Evolutionary conservation across 2,113 vertebrate species (phyloP), one percentile per base, ranked within the genome.

Genomic region (Meleagris gallopavo): DNA sequence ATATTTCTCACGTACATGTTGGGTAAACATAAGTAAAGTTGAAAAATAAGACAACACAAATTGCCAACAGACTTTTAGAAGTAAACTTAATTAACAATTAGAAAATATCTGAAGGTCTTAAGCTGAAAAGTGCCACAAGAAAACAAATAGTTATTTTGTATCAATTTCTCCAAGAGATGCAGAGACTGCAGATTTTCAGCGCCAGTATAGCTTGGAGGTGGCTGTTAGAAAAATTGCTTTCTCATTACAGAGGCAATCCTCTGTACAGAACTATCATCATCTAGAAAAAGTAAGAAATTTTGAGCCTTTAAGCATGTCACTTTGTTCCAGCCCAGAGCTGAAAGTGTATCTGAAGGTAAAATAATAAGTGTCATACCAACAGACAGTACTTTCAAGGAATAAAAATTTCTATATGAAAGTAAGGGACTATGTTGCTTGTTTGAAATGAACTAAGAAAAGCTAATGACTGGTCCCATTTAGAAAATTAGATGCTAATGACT

Each of bases 391-490:
- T 52, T 46, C 25, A 54, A 45, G 32, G 11, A 77, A 34, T 60
- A 43, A 69, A 93, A 83, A 10, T 13, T 62, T 75, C 40, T 36
- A 3, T 12, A 16, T 9, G 48, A 83, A 89, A 86, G 13, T 34
- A 54, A 83, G 45, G 38, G 38, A 81, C 64, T 61, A n/a, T 67
- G 87, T 83, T 38, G 9, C 18, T 86, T 82, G 58, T 79, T 83
- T 92, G 64, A 90, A 92, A 81, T 38, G 40, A 88, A 21, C 25
- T 73, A 58, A 80, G 57, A 52, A 54, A 36, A 78, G 65, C 73
- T 67, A 93, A 95, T 62, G 74, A 82, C n/a, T 57, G 43, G 83
- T 80, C 38, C 57, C 46, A 81, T 93, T 93, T 84, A 93, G 90
- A 67, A 87, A 92, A 89, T 93, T 73, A 72, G 91, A 91, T 27